phyloP scores from a whole-genome alignment of 2,888 invertebrate genomes.

The Diadromus collaris region DNA sequence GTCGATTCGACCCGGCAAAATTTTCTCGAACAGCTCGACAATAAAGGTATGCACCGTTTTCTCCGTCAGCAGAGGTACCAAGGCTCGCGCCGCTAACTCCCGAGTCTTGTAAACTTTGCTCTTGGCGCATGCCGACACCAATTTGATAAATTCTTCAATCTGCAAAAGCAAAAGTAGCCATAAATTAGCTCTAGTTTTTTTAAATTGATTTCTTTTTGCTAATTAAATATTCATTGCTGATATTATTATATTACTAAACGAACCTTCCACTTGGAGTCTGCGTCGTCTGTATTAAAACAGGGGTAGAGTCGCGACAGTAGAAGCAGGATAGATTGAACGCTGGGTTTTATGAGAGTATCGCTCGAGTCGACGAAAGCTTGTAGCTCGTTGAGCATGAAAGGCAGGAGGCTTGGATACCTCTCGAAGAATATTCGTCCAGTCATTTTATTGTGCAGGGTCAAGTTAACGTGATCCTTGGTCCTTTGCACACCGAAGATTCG shows the following conservation, averaged over 20 bases:
- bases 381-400: conserved; percentile 82
- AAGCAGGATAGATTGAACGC: conserved; percentile 89
- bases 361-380: conserved; percentile 71
- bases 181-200: conserved; percentile 21
- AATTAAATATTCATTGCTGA: too few relatives aligned
- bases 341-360: conserved; percentile 82
- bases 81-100: conserved; percentile 87
- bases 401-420: conserved; percentile 84
- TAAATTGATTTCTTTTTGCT: not conserved
- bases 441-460: conserved; percentile 86
- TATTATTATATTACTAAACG: conserved; percentile 31
- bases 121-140: conserved; percentile 84
- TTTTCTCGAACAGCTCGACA: conserved; percentile 74
- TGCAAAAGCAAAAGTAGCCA: conserved; percentile 74
- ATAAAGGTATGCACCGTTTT: conserved; percentile 73
- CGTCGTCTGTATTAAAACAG: conserved; percentile 85
- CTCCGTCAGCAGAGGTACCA: conserved; percentile 83
- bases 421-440: conserved; percentile 91
- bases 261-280: conserved; percentile 86
- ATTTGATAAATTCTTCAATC: conserved; percentile 85
- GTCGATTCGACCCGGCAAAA: conserved; percentile 63
- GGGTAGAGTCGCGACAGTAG: conserved; percentile 90
- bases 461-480: conserved; percentile 82
- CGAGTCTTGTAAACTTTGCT: conserved; percentile 87
- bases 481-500: conserved; percentile 93